These are phyloP conservation scores for Glossophaga mutica DNA, from an alignment of 2,797 vertebrate genomes.

Conservation along the genomic window DNA sequence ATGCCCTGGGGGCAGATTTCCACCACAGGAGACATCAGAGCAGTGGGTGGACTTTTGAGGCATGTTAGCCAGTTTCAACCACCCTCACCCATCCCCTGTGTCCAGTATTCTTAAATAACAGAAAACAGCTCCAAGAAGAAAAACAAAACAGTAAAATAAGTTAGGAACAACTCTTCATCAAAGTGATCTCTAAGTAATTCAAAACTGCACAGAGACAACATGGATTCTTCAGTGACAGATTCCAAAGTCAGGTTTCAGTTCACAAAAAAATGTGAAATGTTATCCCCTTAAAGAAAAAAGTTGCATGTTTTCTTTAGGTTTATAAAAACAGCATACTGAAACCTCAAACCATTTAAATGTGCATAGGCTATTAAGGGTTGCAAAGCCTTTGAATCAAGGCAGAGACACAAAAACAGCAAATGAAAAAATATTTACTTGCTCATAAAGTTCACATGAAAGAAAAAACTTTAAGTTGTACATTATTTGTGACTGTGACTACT, in stretches of 20 bases:
- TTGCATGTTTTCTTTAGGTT: not conserved
- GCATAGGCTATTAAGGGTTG: not conserved
- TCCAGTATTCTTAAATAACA: not conserved
- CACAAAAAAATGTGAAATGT: not conserved
- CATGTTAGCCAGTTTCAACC: not conserved
- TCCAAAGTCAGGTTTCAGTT: not conserved
- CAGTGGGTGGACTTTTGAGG: not conserved
- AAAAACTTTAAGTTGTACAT: not conserved
- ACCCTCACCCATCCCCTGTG: no score
- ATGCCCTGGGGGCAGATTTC: not conserved
- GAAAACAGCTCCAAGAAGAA: not conserved
- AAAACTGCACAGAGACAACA: not conserved
- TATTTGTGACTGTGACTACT: not conserved
- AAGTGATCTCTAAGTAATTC: not conserved
- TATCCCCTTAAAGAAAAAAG: not conserved
- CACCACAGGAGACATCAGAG: not conserved
- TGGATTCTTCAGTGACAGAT: not conserved
- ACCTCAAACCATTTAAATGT: conserved; percentile 9
- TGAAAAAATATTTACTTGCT: conserved; percentile 37
- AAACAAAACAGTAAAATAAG: not conserved
- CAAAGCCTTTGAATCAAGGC: conserved; percentile 2
- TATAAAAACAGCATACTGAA: conserved; percentile 16
- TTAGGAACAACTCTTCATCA: not conserved
- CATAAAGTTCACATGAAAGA: conserved; percentile 18
- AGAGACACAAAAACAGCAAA: conserved; percentile 32